A percentile compares a stretch with the other conserved stretches of the same genome.
These are phyloP conservation scores for Siniperca obscura DNA, from an alignment of 2,797 vertebrate genomes.

Conservation along the genomic window DNA sequence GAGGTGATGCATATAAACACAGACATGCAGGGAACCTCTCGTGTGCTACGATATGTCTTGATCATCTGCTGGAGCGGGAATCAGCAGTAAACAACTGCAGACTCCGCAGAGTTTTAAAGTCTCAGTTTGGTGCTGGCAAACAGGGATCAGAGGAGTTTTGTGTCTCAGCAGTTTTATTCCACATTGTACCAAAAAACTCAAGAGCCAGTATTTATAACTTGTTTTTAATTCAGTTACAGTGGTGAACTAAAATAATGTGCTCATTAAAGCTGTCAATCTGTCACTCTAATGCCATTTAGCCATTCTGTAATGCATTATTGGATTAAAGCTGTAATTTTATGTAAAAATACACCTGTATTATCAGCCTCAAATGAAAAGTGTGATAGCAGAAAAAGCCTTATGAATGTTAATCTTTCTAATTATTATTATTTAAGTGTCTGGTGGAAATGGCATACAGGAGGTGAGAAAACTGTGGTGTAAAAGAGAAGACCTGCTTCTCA, in stretches of 20 bases:
- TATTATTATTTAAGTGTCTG: not conserved
- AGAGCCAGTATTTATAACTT: conserved; percentile 32
- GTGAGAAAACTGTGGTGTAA: not conserved
- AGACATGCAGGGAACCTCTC: conserved; percentile 14
- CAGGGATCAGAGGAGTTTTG: conserved; percentile 32
- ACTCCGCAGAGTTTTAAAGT: conserved; percentile 38
- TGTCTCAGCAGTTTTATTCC: conserved; percentile 35
- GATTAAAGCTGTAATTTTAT: conserved; percentile 27
- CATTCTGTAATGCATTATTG: not conserved
- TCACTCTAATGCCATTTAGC: conserved; percentile 15
- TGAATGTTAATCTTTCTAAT: conserved; percentile 3
- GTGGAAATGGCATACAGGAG: not conserved
- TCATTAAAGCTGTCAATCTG: conserved; percentile 43
- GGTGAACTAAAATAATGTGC: conserved; percentile 38
- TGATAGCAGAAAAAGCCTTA: not conserved
- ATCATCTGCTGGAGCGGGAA: conserved; percentile 51
- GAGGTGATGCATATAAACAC: conserved; percentile 33
- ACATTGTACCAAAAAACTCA: conserved; percentile 8
- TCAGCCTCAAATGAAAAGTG: conserved; percentile 9
- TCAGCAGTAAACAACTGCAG: conserved; percentile 48
- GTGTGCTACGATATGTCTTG: conserved; percentile 37
- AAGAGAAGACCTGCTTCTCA: not conserved
- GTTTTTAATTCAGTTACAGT: conserved; percentile 29
- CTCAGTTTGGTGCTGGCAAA: conserved; percentile 21
- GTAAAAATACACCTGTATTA: conserved; percentile 3